Conservation (phyloP, 1,140 invertebrate species). For the Cryptotermes secundus region DNA sequence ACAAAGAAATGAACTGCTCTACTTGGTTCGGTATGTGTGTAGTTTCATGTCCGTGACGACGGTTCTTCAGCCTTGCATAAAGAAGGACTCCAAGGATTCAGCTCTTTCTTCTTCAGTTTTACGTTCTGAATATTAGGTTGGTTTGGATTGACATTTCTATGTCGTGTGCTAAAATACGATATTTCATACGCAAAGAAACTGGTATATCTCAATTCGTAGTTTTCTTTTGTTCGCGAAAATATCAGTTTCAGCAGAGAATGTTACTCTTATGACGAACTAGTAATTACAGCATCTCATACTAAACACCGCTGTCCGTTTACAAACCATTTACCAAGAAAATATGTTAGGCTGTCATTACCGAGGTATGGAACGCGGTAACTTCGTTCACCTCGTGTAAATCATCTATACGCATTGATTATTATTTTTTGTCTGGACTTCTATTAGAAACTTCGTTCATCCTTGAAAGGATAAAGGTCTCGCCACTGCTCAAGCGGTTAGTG, state of each 20-base stretch:
- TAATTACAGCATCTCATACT: not conserved
- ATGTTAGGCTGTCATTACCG: slow-evolving; percentile 1
- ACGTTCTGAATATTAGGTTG: not conserved
- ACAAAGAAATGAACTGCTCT: too few species aligned
- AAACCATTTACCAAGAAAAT: slow-evolving; percentile 18
- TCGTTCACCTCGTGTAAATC: not conserved
- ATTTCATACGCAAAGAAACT: not conserved
- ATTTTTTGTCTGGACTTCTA: not conserved
- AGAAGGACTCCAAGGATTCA: too few species aligned
- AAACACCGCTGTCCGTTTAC: not conserved
- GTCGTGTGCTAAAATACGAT: not conserved
- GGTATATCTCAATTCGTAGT: not conserved
- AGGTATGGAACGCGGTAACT: not conserved
- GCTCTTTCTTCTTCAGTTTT: too few species aligned
- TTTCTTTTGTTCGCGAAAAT: not conserved
- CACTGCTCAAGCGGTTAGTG: too few species aligned
- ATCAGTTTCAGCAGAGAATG: not conserved
- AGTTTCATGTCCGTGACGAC: too few species aligned
- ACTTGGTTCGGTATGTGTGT: too few species aligned
- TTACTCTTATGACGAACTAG: not conserved
- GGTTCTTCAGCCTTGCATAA: too few species aligned
- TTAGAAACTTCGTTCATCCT: not conserved
- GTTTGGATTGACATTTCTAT: not conserved
- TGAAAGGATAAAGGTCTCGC: too few species aligned
- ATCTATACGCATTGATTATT: not conserved